Base-by-base conservation (phyloP, 1,140 invertebrate genomes). In the Acyrthosiphon pisum region DNA sequence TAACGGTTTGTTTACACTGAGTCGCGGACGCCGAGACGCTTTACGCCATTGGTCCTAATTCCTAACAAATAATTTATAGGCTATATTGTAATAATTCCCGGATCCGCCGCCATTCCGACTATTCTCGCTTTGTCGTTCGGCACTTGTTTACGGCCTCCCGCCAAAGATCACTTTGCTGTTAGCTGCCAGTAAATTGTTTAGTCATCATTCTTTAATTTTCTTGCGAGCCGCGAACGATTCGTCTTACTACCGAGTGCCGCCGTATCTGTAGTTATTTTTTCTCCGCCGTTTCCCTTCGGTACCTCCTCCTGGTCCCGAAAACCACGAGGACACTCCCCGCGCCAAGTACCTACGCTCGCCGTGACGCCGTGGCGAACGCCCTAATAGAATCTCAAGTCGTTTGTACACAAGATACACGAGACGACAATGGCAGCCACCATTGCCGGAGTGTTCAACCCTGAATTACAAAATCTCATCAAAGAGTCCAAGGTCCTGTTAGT, bases 401-500 rank as follows among this genome's bases (percentile, higher is more conserved):
- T 68, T 68, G 30, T 83, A 37, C 35, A 44, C 83, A 37, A 41
- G 9, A 44, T 3, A 7, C 9, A 11, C 22, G 23, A 14, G 0
- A 3, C 35, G 9, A 37, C 3, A 4, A 92, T 92, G 91, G 91
- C 91, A 6, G 81, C 91, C 3, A 86, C n/a, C 23, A 93, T 93
- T 41, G 91, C 56, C 8, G 91, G 91, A 30, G 91, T 56, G 2
- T 93, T 93, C 1, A 35, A 53, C 1, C 91, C 91, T 1, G 91
- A 92, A 83, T 56, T 53, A 22, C 91, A 93, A 41, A 56, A 86
- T n/a, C 35, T 86, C 22, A 95, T 96, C 93, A 93, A 94, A 68
- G 93, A 95, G 8, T 95, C 95, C n/a, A 96, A 96, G 95, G 95
- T 98, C 44, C 96, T 99, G 48, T 97, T 99, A 23, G 98, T 99